phyloP scores from a whole-genome alignment of 2,888 invertebrate genomes.

The Punctoribates punctum region DNA sequence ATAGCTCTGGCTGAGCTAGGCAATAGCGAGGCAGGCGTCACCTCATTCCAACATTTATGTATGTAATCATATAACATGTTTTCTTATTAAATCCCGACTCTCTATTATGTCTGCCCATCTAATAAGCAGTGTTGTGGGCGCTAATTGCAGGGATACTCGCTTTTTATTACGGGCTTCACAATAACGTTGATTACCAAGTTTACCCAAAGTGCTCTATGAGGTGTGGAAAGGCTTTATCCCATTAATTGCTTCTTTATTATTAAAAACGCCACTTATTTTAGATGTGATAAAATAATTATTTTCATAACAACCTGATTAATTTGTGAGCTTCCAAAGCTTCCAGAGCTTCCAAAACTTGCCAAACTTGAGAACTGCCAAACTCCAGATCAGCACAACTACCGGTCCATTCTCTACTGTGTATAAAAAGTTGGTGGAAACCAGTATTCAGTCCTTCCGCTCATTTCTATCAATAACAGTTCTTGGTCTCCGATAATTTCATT shows the following conservation, averaged over 20 bases:
- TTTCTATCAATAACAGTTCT: neutral
- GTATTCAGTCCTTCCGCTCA: neutral
- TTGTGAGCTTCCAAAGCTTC: neutral
- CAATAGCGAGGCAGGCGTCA: constrained; percentile 27
- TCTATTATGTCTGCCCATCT: constrained; percentile 33
- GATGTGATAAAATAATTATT: constrained; percentile 37
- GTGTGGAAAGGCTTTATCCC: constrained; percentile 39
- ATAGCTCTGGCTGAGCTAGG: neutral
- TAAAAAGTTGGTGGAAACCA: neutral
- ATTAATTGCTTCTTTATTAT: constrained; percentile 38
- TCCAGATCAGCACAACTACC: neutral
- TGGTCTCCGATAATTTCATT: too few relatives aligned
- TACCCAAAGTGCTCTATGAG: constrained; percentile 36
- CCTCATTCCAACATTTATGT: constrained; percentile 17
- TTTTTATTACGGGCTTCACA: constrained; percentile 35
- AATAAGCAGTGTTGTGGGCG: constrained; percentile 39
- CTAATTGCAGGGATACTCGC: constrained; percentile 35
- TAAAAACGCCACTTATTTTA: constrained; percentile 24
- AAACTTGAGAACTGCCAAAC: constrained; percentile 1
- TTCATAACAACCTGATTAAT: constrained; percentile 37
- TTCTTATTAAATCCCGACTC: constrained; percentile 36
- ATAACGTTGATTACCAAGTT: constrained; percentile 38
- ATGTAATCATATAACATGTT: constrained; percentile 35
- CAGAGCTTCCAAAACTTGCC: neutral
- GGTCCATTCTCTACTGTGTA: neutral